Base-by-base conservation (phyloP, 1,140 invertebrate species). In the Meloidogyne exigua region DNA sequence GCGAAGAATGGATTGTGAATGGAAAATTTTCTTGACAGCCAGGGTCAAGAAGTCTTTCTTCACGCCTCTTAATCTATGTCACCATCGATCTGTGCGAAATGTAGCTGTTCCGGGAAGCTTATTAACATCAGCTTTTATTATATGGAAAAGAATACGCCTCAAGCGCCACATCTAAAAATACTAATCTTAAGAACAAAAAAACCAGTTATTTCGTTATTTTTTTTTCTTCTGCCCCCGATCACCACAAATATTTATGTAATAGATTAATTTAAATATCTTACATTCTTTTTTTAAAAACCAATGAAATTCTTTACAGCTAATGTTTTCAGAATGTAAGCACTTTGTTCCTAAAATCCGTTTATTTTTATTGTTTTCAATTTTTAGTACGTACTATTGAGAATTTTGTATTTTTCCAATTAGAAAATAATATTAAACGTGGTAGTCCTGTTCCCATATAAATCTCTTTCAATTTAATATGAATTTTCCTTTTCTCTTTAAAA, bases 1-100 rank as follows among this genome's bases (percentile, higher is more conserved):
- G 66, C 68, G 68, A 36, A 62, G 32, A 44, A 44, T 70, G 23
- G 21, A 70, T 44, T 12, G 32, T 62, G 23, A 25, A 69, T 39
- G 9, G 21, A 28, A 28, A 28, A n/a, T 28, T 26, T 32, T 26
- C 21, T 62, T 32, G 49, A 26, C 9, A 21, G 28, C 66, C 7
- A 13, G 66, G 28, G 36, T 68, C 66, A 68, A 68, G 66, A 42
- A 57, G 49, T 57, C 10, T 57, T 57, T 10, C n/a, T 57, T 21
- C n/a, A 18, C 49, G n/a, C 49, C 49, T 57, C 49, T 57, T n/a
- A 57, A 57, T 57, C 21, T 18, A n/a, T 57, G 49, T 57, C 49
- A 57, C 49, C 18, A 57, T 57, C 49, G 49, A 57, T 57, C 49
- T 57, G 49, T n/a, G 49, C 49, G 44, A 49, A n/a, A n/a, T 57